These are phyloP conservation scores for Philereme vetulata DNA, from an alignment of 2,888 invertebrate genomes.

Conservation along the genomic window DNA sequence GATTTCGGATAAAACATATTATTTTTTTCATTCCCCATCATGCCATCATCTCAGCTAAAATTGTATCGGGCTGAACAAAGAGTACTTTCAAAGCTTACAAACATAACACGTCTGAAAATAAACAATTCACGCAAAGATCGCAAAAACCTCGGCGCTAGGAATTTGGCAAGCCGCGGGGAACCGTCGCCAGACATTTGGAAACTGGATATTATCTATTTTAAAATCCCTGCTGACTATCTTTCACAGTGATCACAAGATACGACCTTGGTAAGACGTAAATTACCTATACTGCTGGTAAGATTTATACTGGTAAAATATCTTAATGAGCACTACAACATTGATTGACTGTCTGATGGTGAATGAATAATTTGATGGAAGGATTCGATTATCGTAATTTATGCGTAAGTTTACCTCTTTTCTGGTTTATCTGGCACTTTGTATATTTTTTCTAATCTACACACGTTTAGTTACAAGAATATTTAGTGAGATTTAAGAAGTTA, in stretches of 20 bases:
- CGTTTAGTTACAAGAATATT: too few species aligned
- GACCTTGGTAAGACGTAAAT: slow-evolving; percentile 15
- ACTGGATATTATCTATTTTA: slow-evolving; percentile 50
- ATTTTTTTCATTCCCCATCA: too few species aligned
- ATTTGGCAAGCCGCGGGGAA: slow-evolving; percentile 58
- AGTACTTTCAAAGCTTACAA: slow-evolving; percentile 4
- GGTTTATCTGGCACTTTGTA: too few species aligned
- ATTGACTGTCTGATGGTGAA: slow-evolving; percentile 2
- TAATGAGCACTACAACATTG: slow-evolving; percentile 7
- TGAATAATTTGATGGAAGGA: background rate
- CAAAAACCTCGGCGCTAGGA: slow-evolving; percentile 39
- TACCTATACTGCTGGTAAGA: background rate
- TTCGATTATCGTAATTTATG: background rate
- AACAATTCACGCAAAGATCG: slow-evolving; percentile 39
- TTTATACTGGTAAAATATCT: slow-evolving; percentile 4
- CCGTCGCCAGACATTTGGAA: slow-evolving; percentile 53
- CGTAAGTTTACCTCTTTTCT: too few species aligned
- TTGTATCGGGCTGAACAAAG: background rate
- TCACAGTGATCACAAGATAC: slow-evolving; percentile 13
- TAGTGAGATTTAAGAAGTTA: too few species aligned
- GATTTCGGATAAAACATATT: too few species aligned
- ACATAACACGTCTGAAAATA: slow-evolving; percentile 28
- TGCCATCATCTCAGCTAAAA: too few species aligned
- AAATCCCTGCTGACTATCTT: slow-evolving; percentile 13
- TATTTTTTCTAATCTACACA: too few species aligned